phyloP scores from a whole-genome alignment of 2,113 vertebrate species.

The Capreolus pygargus region DNA sequence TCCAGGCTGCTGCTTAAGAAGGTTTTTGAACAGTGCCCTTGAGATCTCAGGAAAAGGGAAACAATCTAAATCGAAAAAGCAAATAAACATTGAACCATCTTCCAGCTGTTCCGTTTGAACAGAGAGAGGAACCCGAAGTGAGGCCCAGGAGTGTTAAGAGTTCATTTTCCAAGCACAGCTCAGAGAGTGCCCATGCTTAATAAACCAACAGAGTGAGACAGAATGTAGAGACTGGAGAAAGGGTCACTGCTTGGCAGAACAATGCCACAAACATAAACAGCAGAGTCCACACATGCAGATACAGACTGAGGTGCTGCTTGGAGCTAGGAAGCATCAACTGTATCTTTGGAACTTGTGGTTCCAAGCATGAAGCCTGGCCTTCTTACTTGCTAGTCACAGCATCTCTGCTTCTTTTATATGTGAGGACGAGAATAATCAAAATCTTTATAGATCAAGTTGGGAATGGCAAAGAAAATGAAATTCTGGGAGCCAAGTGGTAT shows the following conservation, averaged over 20 bases:
- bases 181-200: not conserved
- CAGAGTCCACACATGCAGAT: not conserved
- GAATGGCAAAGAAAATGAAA: not conserved
- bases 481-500: too few relatives aligned
- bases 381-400: not conserved
- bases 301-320: accelerated
- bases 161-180: slow-evolving; percentile 9
- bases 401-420: not conserved
- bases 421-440: not conserved
- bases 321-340: not conserved
- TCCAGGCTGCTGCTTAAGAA: not conserved
- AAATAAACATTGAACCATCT: not conserved
- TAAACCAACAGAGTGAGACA: not conserved
- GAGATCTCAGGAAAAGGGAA: slow-evolving; percentile 22
- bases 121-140: not conserved
- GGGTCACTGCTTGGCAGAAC: not conserved
- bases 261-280: not conserved
- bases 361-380: not conserved
- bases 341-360: not conserved
- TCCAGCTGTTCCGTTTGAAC: not conserved
- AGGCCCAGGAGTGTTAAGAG: not conserved
- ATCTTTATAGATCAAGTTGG: not conserved
- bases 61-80: not conserved
- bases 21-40: not conserved
- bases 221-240: not conserved